phyloP scores from a whole-genome alignment of 2,113 vertebrate species.

The Lamprotornis superbus region DNA sequence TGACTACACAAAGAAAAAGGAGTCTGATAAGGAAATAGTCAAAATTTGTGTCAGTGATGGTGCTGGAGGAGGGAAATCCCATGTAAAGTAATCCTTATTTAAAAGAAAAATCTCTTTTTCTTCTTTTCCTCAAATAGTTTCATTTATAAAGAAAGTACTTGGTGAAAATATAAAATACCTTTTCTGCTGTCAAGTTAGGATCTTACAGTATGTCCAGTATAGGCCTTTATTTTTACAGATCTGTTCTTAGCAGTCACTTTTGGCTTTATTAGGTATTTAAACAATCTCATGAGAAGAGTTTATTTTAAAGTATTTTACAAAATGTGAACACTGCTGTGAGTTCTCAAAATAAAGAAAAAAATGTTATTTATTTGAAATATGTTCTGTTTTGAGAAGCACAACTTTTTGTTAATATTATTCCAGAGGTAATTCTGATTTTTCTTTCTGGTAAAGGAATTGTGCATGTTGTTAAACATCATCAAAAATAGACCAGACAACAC shows the following conservation, averaged over 20 bases:
- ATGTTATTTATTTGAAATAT: background rate
- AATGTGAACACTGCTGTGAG: background rate
- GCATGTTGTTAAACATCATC: background rate
- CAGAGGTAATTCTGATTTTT: background rate
- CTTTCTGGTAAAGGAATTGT: background rate
- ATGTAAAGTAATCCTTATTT: background rate
- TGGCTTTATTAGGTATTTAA: background rate
- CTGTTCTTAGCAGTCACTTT: background rate
- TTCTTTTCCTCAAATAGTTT: background rate
- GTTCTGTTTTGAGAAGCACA: background rate
- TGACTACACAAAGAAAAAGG: background rate
- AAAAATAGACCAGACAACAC: background rate
- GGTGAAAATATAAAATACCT: background rate
- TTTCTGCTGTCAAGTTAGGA: background rate
- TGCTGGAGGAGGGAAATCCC: background rate
- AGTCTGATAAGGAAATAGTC: background rate
- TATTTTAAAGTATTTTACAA: background rate
- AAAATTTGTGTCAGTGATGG: background rate
- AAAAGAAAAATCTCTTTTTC: background rate
- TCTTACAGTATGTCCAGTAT: background rate
- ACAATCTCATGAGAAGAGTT: background rate
- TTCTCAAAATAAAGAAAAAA: background rate
- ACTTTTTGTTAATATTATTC: background rate
- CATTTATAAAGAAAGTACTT: background rate
- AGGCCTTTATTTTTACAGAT: background rate